A percentile compares a stretch with the other conserved stretches of the same genome.
Conservation (phyloP, 2,888 invertebrate genomes). For the Acronicta psi region DNA sequence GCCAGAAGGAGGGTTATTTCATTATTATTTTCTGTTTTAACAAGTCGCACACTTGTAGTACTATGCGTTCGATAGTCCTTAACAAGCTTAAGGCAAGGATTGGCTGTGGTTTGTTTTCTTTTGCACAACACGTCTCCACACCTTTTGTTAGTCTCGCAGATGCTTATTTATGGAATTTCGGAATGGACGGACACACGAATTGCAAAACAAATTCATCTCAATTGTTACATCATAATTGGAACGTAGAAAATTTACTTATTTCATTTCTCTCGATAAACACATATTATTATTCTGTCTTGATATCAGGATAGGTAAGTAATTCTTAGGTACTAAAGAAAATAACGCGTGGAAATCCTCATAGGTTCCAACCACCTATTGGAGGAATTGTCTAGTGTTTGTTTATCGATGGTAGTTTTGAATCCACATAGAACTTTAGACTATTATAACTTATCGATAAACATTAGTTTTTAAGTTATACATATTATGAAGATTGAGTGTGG, state of each 20-base stretch:
- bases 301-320: too few species aligned
- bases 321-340: too few species aligned
- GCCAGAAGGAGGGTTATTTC: too few species aligned
- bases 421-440: too few species aligned
- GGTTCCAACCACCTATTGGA: too few species aligned
- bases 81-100: slow-evolving; percentile 15
- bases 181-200: not conserved
- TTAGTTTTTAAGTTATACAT: too few species aligned
- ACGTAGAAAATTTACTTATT: slow-evolving; percentile 1
- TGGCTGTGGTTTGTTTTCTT: not conserved
- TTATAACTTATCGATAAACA: too few species aligned
- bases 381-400: too few species aligned
- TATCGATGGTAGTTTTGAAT: too few species aligned
- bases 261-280: not conserved
- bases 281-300: too few species aligned
- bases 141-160: not conserved
- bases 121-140: not conserved
- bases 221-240: not conserved
- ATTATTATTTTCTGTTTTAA: not conserved
- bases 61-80: not conserved
- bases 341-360: too few species aligned
- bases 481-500: too few species aligned
- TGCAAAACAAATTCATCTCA: not conserved
- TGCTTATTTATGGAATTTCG: not conserved
- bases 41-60: slow-evolving; percentile 8